Evolutionary conservation across 2,797 vertebrate genomes (phyloP), one percentile per base, ranked within the genome.

Genomic region (Melanotaenia maccullochi): DNA sequence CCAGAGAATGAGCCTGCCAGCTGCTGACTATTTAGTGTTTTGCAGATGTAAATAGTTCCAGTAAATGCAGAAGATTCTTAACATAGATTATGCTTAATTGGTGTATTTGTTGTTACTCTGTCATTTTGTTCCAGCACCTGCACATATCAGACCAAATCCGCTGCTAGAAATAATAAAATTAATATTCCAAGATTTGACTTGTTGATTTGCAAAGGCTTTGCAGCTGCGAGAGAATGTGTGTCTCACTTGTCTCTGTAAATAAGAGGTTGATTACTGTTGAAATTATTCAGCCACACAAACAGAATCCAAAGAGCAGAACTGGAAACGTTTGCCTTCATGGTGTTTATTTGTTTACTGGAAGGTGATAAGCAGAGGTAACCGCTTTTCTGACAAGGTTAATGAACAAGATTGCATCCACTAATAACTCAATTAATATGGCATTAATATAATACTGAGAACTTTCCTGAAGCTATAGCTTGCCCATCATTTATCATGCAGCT

Each of bases 211-310:
- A 60, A 24, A 32, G 5, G n/a, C 33, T 72, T 44, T 24, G 30
- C 63, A 77, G 74, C 79, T 80, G 65, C 70, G 75, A 52, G 54
- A 64, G 25, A 52, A 47, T 16, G 60, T 52, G 9, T 72, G n/a
- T 74, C 65, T 63, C 42, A 60, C 25, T 47, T 67, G 57, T 73
- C 72, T 65, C 54, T 74, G 68, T 36, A 68, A 78, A 83, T 78
- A 68, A 64, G 56, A 75, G 69, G 54, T 18, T 75, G 71, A 85
- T 76, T 77, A 69, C 32, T 82, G 67, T 55, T 59, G 65, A 77
- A 81, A 78, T 81, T 42, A 84, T 72, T 84, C 60, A 64, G 42
- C 52, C 65, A 32, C 30, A 75, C 47, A 60, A 84, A 83, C 58
- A 73, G 36, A 85, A 82, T 81, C 32, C 65, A 42, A 0, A 79